These are phyloP conservation scores for Euthynnus affinis DNA, from an alignment of 2,797 vertebrate genomes.

Conservation along the genomic window DNA sequence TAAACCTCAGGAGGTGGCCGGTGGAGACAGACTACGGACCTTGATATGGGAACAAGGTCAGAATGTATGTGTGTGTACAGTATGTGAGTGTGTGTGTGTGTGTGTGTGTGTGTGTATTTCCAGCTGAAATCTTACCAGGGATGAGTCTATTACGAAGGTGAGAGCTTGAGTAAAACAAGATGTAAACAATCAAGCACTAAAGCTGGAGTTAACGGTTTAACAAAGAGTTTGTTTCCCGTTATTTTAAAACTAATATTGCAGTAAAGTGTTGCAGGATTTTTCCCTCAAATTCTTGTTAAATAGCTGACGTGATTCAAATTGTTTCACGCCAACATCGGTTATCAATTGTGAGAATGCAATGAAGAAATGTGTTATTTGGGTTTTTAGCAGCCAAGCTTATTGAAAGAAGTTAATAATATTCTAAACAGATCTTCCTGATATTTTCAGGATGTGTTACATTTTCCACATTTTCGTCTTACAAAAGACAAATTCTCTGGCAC, in stretches of 20 bases:
- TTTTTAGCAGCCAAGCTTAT: conserved; percentile 3
- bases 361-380: conserved; percentile 6
- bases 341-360: background rate
- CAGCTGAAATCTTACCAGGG: conserved; percentile 54
- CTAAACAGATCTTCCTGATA: background rate
- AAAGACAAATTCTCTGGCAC: background rate
- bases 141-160: conserved; percentile 35
- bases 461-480: background rate
- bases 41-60: conserved; percentile 74
- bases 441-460: conserved; percentile 6
- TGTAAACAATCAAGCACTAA: conserved; percentile 16
- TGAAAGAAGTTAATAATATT: conserved; percentile 7
- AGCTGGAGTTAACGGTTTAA: conserved; percentile 15
- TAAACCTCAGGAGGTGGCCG: conserved; percentile 71
- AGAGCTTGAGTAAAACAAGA: conserved; percentile 24
- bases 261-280: background rate
- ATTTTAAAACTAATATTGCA: background rate
- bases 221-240: conserved; percentile 24
- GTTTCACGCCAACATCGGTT: background rate
- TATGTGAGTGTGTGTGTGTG: conserved; percentile 20
- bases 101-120: conserved; percentile 15
- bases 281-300: background rate
- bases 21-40: conserved; percentile 64
- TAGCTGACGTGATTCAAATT: background rate
- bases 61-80: conserved; percentile 27